A percentile compares a stretch with the other conserved stretches of the same genome.
Conservation (phyloP, 2,888 invertebrate species). For the Drosophila multiciliata region DNA sequence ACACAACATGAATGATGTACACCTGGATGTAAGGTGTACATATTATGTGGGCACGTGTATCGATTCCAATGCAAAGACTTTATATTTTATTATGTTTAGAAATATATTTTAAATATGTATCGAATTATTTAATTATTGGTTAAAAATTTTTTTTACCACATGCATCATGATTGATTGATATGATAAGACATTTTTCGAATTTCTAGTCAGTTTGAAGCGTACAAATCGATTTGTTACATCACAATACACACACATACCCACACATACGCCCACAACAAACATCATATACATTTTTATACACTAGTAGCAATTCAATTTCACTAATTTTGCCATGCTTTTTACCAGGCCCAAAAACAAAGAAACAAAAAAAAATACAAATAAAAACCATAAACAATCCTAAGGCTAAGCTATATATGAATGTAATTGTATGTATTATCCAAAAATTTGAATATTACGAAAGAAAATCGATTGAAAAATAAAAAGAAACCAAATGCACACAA, state of each 20-base stretch:
- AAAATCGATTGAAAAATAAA: conserved; percentile 6
- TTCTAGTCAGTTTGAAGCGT: conserved; percentile 65
- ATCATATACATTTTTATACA: conserved; percentile 26
- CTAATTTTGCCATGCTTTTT: conserved; percentile 62
- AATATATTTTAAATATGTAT: conserved; percentile 40
- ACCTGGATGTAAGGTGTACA: conserved; percentile 23
- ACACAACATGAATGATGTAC: conserved; percentile 16
- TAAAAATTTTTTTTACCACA: conserved; percentile 34
- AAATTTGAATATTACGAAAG: conserved; percentile 16
- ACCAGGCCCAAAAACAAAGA: conserved; percentile 46
- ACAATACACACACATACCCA: conserved; percentile 15
- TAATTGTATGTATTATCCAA: conserved; percentile 60
- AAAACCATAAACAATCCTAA: conserved; percentile 58
- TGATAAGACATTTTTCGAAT: conserved; percentile 52
- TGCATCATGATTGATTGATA: conserved; percentile 36
- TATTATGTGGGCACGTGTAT: conserved; percentile 22
- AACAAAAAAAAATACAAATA: conserved; percentile 40
- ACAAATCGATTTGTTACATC: conserved; percentile 56
- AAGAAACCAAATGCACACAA: conserved; percentile 32
- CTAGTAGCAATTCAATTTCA: conserved; percentile 41
- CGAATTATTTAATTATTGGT: conserved; percentile 41
- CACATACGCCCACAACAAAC: conserved; percentile 14
- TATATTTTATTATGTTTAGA: conserved; percentile 54
- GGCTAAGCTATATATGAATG: conserved; percentile 61
- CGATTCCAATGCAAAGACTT: conserved; percentile 76